Evolutionary conservation across 2,113 vertebrate species (phyloP).

Genomic region (Nettapus auritus): DNA sequence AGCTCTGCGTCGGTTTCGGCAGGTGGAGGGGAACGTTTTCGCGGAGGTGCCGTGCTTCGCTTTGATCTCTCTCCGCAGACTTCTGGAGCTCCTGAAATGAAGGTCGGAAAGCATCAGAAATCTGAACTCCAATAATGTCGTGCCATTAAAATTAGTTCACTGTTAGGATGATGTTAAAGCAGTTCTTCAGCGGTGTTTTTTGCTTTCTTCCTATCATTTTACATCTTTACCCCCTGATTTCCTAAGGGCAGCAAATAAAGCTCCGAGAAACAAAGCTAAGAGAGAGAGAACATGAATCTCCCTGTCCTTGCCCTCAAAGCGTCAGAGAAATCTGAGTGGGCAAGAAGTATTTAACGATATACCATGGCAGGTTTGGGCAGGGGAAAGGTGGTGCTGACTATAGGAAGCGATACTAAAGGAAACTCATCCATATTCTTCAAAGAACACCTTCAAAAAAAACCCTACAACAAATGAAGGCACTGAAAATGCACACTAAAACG

Average conservation of each 20-base stretch:
- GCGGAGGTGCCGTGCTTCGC: slow-evolving; percentile 47
- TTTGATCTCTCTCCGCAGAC: slow-evolving; percentile 32
- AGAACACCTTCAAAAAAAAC: neutral
- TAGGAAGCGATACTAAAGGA: fast-evolving
- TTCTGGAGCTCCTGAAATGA: slow-evolving; percentile 68
- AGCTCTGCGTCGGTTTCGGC: neutral
- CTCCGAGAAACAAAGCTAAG: neutral
- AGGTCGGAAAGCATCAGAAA: neutral
- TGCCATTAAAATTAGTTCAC: neutral
- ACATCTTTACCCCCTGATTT: neutral
- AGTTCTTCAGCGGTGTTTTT: neutral
- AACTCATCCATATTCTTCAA: neutral
- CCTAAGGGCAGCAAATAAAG: neutral
- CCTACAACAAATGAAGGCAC: neutral
- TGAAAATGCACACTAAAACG: neutral
- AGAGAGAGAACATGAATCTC: neutral
- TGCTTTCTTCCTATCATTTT: neutral
- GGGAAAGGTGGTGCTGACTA: neutral
- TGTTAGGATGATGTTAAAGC: neutral
- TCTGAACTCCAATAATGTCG: neutral
- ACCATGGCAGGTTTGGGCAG: neutral
- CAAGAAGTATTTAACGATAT: neutral
- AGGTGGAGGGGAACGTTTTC: slow-evolving; percentile 67
- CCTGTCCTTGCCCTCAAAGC: neutral
- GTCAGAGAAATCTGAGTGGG: neutral